Base-by-base conservation (phyloP, 2,113 vertebrate species). In the Ophiodon elongatus region DNA sequence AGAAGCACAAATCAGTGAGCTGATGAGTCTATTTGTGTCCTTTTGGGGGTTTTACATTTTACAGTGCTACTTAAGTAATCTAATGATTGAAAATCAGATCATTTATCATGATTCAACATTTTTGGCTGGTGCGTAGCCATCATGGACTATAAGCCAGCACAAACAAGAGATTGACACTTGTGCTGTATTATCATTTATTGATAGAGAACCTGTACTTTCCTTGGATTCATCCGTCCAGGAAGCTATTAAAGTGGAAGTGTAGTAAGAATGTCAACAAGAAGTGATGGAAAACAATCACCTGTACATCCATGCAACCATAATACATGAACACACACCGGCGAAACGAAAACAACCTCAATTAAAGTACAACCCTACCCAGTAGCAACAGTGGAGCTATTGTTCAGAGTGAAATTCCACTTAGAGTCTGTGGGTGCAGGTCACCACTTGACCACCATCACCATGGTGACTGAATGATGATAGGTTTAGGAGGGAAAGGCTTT, bases 391-490 rank as follows among this genome's bases (percentile, higher is more conserved):
- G 66, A 78, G 75, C 91, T 88, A 83, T 93, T 95, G 91, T 95
- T 92, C 73, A 2, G 39, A 73, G 52, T 15, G 52, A 90, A 94
- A 94, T 95, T 92, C 91, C 76, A 91, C 37, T 45, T 52, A 47
- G 56, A 54, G 84, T 76, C 63, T 76, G 83, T 86, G 80, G 85
- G 84, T 59, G 85, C 87, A 80, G 82, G 91, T 91, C 73, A 45
- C 77, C 84, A 83, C 85, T 90, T 89, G 89, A 91, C 90, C 83
- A 66, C 87, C 78, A 84, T 95, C 89, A 85, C 93, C 93, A 95
- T 95, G 93, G 92, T 31, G 84, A 95, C 91, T 39, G 67, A 65
- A 76, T 66, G 65, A 76, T 75, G 85, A 85, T 79, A 63, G 57
- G 79, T 86, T 86, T 85, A 35, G 79, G 67, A 90, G 76, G 67